Evolutionary conservation across 2,113 vertebrate species (phyloP).

Genomic region (Microcebus murinus): DNA sequence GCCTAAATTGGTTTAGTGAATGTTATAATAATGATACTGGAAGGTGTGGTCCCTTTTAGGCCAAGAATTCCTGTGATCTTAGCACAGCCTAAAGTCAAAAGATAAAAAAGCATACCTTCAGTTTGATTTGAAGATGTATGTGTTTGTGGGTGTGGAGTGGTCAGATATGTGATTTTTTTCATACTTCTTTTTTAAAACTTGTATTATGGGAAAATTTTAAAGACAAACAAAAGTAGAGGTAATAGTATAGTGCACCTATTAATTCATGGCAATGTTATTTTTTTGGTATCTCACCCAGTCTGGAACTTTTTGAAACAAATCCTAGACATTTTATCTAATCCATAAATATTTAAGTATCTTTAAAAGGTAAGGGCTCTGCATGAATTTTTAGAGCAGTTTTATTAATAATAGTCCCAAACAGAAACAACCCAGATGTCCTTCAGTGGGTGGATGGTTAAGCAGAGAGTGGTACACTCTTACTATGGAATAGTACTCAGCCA

Average conservation of each 20-base stretch:
- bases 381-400: not conserved
- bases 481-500: not conserved
- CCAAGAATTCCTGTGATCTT: constrained; percentile 4
- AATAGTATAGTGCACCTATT: not conserved
- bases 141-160: not conserved
- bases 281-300: not conserved
- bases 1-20: not conserved
- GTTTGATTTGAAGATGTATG: not conserved
- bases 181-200: constrained; percentile 7
- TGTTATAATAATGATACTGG: not conserved
- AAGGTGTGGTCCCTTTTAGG: not conserved
- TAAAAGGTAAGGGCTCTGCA: not conserved
- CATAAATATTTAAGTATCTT: constrained; percentile 25
- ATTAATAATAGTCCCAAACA: not conserved
- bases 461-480: not conserved
- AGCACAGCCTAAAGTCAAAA: not conserved
- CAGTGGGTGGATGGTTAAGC: not conserved
- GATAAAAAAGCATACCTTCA: not conserved
- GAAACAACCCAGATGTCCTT: not conserved
- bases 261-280: not conserved
- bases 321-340: not conserved
- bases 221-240: not conserved
- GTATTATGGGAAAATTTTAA: not conserved
- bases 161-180: constrained; percentile 31
- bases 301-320: constrained; percentile 26